Conservation (phyloP, 2,888 invertebrate genomes). For the Imbricaverruca yamaguchii region DNA sequence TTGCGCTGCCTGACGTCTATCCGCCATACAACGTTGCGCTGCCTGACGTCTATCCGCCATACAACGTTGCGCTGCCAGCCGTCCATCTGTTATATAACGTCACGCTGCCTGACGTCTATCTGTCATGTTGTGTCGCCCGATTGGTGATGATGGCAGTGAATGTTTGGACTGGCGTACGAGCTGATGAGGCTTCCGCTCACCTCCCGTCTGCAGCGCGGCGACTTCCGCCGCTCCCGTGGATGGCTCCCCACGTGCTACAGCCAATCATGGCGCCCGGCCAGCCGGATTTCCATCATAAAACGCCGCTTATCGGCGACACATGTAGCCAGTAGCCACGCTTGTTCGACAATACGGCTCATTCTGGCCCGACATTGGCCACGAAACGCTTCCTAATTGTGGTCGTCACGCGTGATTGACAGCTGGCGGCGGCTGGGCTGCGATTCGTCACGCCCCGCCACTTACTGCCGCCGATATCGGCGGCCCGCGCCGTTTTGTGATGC, state of each 20-base stretch:
- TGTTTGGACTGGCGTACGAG: no score
- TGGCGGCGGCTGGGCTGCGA: background rate
- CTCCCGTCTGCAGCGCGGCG: no score
- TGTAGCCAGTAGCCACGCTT: background rate
- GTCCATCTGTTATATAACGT: no score
- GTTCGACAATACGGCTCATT: constrained; percentile 13
- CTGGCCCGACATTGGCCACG: background rate
- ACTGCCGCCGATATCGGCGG: background rate
- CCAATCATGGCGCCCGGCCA: background rate
- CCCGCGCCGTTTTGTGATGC: constrained; percentile 4
- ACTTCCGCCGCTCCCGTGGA: no score
- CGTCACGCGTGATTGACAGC: background rate
- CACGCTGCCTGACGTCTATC: no score
- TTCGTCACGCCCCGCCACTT: constrained; percentile 19
- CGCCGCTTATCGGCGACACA: constrained; percentile 11
- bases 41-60: no score
- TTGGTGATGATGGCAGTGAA: no score
- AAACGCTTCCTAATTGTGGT: constrained; percentile 13
- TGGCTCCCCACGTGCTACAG: background rate
- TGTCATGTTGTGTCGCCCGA: no score
- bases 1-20: no score
- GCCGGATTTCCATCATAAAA: constrained; percentile 14
- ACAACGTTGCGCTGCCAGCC: no score
- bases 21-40: no score
- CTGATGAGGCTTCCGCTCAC: no score